These are phyloP conservation scores for Xyrauchen texanus DNA, from an alignment of 2,113 vertebrate genomes.

Conservation along the genomic window DNA sequence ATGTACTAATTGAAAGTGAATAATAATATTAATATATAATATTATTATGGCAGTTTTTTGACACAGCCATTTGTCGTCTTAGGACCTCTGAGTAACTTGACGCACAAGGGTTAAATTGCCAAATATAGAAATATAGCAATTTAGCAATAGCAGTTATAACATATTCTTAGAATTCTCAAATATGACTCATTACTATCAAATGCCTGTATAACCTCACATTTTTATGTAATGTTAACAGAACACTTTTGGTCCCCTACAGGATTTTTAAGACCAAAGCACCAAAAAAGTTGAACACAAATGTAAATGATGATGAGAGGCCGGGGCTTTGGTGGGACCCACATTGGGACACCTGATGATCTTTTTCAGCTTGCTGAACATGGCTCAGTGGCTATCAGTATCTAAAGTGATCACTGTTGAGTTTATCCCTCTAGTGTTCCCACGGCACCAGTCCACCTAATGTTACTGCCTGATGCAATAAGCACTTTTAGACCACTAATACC, in stretches of 20 bases:
- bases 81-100: no score
- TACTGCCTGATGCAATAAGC: slow-evolving; percentile 75
- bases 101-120: no score
- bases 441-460: slow-evolving; percentile 51
- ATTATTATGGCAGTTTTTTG: no score
- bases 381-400: slow-evolving; percentile 36
- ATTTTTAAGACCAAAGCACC: neutral
- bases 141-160: neutral
- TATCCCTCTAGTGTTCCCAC: no score
- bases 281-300: no score
- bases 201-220: no score
- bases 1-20: no score
- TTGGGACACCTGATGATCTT: slow-evolving; percentile 66
- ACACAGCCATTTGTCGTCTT: no score
- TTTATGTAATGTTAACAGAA: neutral
- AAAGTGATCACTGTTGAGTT: neutral
- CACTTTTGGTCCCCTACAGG: neutral
- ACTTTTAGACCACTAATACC: slow-evolving; percentile 81
- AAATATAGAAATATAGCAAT: neutral
- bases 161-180: neutral
- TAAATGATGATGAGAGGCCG: no score
- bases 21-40: no score
- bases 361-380: slow-evolving; percentile 81
- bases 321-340: slow-evolving; percentile 51
- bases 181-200: neutral